Conservation (phyloP, 2,797 vertebrate species). For the Loriculus beryllinus region DNA sequence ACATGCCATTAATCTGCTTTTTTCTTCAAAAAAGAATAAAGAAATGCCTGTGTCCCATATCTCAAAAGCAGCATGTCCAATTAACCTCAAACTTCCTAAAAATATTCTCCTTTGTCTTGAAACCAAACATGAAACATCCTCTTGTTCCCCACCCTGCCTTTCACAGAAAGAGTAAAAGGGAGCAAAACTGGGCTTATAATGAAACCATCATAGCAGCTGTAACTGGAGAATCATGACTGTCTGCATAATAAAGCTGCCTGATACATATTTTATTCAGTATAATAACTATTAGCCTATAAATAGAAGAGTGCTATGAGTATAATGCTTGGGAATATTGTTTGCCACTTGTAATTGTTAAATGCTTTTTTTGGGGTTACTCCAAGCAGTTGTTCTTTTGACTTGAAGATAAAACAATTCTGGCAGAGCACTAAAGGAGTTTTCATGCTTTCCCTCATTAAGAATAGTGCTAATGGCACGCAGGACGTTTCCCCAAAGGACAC, state of each 20-base stretch:
- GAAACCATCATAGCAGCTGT: neutral
- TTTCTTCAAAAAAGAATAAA: conserved; percentile 15
- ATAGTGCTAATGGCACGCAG: conserved; percentile 74
- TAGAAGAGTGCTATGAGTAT: conserved; percentile 50
- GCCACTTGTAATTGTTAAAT: conserved; percentile 69
- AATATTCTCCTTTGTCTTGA: conserved; percentile 63
- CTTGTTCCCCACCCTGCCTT: conserved; percentile 34
- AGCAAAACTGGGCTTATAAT: conserved; percentile 2
- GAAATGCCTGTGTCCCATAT: neutral
- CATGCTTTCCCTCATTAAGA: conserved; percentile 76
- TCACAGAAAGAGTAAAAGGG: neutral
- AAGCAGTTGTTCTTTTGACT: conserved; percentile 77
- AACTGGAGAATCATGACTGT: neutral
- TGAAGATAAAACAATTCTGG: conserved; percentile 79
- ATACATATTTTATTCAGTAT: conserved; percentile 58
- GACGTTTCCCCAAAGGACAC: conserved; percentile 74
- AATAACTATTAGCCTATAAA: conserved; percentile 66
- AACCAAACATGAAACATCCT: conserved; percentile 64
- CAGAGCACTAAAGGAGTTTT: conserved; percentile 75
- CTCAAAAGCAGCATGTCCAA: conserved; percentile 55
- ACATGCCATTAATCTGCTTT: conserved; percentile 11
- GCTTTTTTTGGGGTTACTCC: conserved; percentile 77
- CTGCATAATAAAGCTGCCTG: conserved; percentile 43
- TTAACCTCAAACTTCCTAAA: conserved; percentile 69
- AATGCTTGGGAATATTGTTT: conserved; percentile 72